Evolutionary conservation across 1,140 invertebrate genomes (phyloP).

Genomic region (Akabosia matsudoensis): DNA sequence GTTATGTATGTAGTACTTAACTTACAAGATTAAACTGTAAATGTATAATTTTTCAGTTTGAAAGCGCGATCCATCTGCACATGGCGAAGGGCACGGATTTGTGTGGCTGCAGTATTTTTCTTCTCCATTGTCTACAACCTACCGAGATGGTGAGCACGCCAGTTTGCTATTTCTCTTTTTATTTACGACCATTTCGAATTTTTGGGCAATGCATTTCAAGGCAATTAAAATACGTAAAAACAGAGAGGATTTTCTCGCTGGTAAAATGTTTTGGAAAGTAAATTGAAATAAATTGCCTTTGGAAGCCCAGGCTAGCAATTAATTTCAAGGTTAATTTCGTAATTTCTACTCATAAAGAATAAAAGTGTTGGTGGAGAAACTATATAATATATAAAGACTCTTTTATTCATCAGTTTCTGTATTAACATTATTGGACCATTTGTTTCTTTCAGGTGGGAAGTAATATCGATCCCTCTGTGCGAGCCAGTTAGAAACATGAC

Average conservation of each 20-base stretch:
- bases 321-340: neutral
- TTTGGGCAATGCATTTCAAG: neutral
- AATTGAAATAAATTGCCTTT: too few species aligned
- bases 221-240: too few species aligned
- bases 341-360: neutral
- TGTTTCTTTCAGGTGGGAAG: constrained; percentile 57
- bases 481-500: constrained; percentile 59
- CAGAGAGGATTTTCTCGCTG: constrained; percentile 37
- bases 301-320: neutral
- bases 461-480: constrained; percentile 53
- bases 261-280: constrained; percentile 8
- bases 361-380: neutral
- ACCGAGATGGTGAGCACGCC: constrained; percentile 52
- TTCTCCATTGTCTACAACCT: constrained; percentile 85
- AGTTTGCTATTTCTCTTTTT: too few species aligned
- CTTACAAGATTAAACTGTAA: too few species aligned
- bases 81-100: constrained; percentile 78
- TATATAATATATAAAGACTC: too few species aligned
- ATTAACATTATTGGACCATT: too few species aligned
- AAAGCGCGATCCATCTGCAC: constrained; percentile 84
- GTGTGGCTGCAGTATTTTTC: constrained; percentile 75
- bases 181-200: too few species aligned
- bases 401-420: too few species aligned
- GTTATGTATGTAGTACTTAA: too few species aligned
- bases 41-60: constrained; percentile 52